Evolutionary conservation across 2,888 invertebrate species (phyloP).

Genomic region (Caenorhabditis sp.): DNA sequence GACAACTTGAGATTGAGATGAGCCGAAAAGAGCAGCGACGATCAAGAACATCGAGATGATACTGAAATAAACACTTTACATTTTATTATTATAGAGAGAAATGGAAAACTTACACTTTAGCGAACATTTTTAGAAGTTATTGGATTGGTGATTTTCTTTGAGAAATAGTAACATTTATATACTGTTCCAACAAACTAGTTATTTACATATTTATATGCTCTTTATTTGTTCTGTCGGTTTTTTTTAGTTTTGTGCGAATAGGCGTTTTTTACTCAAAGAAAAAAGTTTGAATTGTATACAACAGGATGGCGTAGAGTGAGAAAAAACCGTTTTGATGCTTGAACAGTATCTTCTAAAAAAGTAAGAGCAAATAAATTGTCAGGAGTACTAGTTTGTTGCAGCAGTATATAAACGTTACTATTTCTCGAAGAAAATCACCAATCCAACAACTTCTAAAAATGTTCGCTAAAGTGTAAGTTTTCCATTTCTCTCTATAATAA

Average conservation of each 20-base stretch:
- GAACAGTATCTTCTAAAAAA: not conserved
- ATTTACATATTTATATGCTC: not conserved
- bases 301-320: not conserved
- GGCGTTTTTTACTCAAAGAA: not conserved
- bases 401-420: not conserved
- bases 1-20: not conserved
- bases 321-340: not conserved
- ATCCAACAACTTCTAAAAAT: not conserved
- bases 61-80: not conserved
- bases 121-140: not conserved
- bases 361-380: not conserved
- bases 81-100: too few relatives aligned
- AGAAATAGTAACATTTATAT: not conserved
- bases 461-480: conserved; percentile 1
- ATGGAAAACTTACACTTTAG: not conserved
- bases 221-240: not conserved
- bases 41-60: not conserved
- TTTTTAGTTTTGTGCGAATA: not conserved
- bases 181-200: not conserved
- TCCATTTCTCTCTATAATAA: too few relatives aligned
- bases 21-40: not conserved
- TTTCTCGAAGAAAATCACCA: not conserved
- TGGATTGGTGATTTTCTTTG: not conserved
- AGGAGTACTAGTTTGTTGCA: not conserved
- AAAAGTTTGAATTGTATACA: too few relatives aligned